Percentiles rank a stretch among this genome's conserved stretches.
These are phyloP conservation scores for Macrobrachium nipponense DNA, from an alignment of 1,140 invertebrate genomes.

Conservation along the genomic window DNA sequence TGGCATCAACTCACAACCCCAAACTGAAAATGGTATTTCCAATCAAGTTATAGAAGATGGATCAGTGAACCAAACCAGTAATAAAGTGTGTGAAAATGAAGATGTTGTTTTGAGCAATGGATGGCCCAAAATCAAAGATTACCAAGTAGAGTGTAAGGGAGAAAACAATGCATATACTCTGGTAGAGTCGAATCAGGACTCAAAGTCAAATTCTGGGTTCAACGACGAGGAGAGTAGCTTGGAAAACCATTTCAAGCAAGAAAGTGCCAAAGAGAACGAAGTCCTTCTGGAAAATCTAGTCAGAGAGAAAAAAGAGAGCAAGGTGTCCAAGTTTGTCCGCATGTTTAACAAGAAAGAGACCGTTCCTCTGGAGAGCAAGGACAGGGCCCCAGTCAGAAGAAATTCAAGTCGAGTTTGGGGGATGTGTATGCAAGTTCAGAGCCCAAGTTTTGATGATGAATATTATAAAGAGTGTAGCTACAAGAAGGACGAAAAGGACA, in stretches of 20 bases:
- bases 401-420: conserved; percentile 41
- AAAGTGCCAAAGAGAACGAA: conserved; percentile 19
- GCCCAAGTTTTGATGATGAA: conserved; percentile 43
- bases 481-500: conserved; percentile 16
- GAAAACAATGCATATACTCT: background rate
- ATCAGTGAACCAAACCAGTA: no score
- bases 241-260: background rate
- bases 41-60: no score
- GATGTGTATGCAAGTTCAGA: conserved; percentile 52
- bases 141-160: background rate
- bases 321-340: conserved; percentile 44
- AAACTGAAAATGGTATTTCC: no score
- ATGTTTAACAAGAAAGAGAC: conserved; percentile 47
- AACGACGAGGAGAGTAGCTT: background rate
- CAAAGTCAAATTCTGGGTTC: background rate
- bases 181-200: background rate
- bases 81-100: no score
- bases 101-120: no score
- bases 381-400: conserved; percentile 11
- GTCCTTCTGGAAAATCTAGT: conserved; percentile 32
- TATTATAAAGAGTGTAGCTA: background rate
- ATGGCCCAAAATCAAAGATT: no score
- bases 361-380: background rate
- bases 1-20: no score
- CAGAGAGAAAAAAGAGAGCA: conserved; percentile 39